phyloP scores from a whole-genome alignment of 2,113 vertebrate species.

The Brachyhypopomus occidentalis region DNA sequence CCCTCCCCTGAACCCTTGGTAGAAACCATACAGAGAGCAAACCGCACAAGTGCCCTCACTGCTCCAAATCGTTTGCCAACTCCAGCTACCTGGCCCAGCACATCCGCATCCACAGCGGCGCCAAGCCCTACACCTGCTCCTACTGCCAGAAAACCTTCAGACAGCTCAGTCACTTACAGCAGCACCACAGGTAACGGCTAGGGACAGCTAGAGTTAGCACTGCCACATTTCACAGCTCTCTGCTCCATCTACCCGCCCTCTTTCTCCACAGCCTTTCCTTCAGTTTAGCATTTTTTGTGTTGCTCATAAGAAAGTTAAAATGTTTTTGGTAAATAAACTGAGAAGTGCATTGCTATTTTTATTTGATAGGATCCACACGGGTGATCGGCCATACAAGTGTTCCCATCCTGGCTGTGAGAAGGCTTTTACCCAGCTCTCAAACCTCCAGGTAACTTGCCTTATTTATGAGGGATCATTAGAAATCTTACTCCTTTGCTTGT shows the following conservation, averaged over 20 bases:
- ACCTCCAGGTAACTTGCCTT: constrained; percentile 82
- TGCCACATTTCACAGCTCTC: neutral
- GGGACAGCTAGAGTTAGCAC: constrained; percentile 10
- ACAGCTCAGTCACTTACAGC: constrained; percentile 97
- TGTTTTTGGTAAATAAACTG: neutral
- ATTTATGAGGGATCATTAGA: neutral
- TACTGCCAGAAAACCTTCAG: constrained; percentile 98
- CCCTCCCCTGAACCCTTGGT: constrained; percentile 53
- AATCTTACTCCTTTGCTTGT: too few species aligned
- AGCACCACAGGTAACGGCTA: constrained; percentile 87
- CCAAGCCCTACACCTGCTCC: constrained; percentile 97
- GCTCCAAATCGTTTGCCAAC: constrained; percentile 99
- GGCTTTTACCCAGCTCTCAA: constrained; percentile 95
- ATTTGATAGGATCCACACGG: constrained; percentile 88
- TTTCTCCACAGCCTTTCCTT: neutral
- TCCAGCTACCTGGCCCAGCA: constrained; percentile 99
- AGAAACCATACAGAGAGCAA: constrained; percentile 97
- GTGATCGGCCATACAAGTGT: constrained; percentile 97
- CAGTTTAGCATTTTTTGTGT: too few species aligned
- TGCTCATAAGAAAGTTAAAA: too few species aligned
- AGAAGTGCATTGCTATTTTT: constrained; percentile 8
- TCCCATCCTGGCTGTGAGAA: constrained; percentile 95
- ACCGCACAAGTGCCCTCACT: constrained; percentile 99
- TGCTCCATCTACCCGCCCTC: neutral
- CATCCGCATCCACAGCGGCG: constrained; percentile 96